Evolutionary conservation across 2,888 invertebrate genomes (phyloP), one percentile per base, ranked within the genome.

Genomic region (Hermaeophaga mercurialis): DNA sequence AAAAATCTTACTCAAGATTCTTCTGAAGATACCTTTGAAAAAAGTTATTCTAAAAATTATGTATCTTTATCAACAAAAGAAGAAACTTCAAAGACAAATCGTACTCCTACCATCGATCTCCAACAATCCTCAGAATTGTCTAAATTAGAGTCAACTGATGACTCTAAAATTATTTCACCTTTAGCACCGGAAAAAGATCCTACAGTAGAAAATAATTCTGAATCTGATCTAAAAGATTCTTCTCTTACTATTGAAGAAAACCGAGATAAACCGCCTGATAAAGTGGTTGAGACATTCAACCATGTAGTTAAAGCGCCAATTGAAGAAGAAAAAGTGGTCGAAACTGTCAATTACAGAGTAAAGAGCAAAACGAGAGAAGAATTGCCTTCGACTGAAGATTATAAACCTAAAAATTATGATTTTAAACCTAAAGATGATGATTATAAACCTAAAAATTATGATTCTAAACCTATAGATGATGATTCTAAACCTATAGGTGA

Each of bases 401-500:
- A n/a, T n/a, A n/a, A n/a, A n/a, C n/a, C n/a, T n/a, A n/a, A n/a
- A n/a, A 47, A 47, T 22, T 12, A n/a, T 1, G 4, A 17, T 8
- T n/a, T 44, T 44, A 14, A 26, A 44, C 34, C 41, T 9, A 17
- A 8, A 19, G n/a, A 1, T 6, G n/a, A 3, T n/a, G 6, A 9
- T 6, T 11, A 22, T 11, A 9, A 39, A 47, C 3, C 34, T 18
- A n/a, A n/a, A n/a, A n/a, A n/a, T n/a, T n/a, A n/a, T n/a, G n/a
- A n/a, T n/a, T 3, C 6, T 5, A 3, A 5, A 5, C 22, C 3
- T 5, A 22, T 22, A 22, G 22, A 22, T 5, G 22, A 22, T 6
- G 6, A 22, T 22, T 22, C 22, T 22, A 8, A 26, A 59, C 39
- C 55, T 61, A 41, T 11, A 34, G n/a, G n/a, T n/a, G 11, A 66